phyloP scores from a whole-genome alignment of 2,113 vertebrate species.

The Perognathus longimembris region DNA sequence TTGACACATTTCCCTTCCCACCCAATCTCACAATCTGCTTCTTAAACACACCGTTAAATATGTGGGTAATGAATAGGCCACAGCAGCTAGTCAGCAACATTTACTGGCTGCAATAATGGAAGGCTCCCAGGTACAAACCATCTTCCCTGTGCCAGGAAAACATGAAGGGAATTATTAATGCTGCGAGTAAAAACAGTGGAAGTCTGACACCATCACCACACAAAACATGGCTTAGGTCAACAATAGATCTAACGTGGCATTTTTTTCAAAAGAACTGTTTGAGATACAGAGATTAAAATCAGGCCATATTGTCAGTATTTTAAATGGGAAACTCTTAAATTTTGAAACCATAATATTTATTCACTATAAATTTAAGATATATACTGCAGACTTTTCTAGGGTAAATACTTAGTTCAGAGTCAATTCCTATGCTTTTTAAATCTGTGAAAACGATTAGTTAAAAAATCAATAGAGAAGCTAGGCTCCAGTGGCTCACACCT shows the following conservation, averaged over 20 bases:
- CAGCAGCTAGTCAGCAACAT: not conserved
- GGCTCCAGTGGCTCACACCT: too few species aligned
- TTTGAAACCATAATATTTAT: not conserved
- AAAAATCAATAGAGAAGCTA: not conserved
- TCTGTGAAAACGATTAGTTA: not conserved
- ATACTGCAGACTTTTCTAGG: not conserved
- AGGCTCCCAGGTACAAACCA: not conserved
- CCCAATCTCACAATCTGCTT: not conserved
- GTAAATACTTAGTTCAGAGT: not conserved
- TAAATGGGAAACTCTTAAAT: not conserved
- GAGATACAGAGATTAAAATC: not conserved
- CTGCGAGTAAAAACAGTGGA: not conserved
- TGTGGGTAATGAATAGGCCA: not conserved
- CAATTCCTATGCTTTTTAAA: slow-evolving; percentile 14
- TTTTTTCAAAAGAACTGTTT: not conserved
- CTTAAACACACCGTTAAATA: not conserved
- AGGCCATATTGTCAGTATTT: not conserved
- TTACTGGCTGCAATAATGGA: fast-evolving
- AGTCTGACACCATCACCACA: not conserved
- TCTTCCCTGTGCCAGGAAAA: not conserved
- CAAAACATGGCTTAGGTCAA: not conserved
- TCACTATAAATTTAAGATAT: not conserved
- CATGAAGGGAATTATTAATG: fast-evolving
- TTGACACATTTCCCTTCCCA: not conserved
- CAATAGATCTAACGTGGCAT: not conserved